Evolutionary conservation across 2,888 invertebrate genomes (phyloP), one percentile per base, ranked within the genome.

Genomic region (Caenorhabditis sp.): DNA sequence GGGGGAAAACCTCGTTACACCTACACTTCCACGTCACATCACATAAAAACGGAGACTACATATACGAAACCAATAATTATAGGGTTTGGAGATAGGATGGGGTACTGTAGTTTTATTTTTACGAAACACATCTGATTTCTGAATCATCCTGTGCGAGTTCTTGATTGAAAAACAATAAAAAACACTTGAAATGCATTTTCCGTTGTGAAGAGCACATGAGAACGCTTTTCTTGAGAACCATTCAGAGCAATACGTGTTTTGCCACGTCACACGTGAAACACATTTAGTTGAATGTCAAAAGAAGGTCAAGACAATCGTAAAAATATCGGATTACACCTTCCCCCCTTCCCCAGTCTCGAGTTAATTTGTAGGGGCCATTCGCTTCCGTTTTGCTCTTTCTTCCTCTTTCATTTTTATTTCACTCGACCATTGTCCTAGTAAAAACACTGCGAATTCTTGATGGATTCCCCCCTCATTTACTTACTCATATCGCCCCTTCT

Each of bases 241-340:
- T n/a, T n/a, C n/a, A n/a, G n/a, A n/a, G n/a, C 30, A 9, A 30
- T 30, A 35, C 24, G 13, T 15, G 8, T 41, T 17, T 32, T 7
- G 46, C 65, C 66, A 66, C 56, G 66, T 56, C 66, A 66, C 66
- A 56, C 48, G n/a, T n/a, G n/a, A n/a, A 46, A 46, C 20, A 32
- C 50, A 41, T 11, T 45, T 27, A 17, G n/a, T 24, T 50, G 50
- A 58, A 68, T 58, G 68, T 58, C 58, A 68, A 30, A 50, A 50
- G 27, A 27, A 17, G 13, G 58, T 35, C 26, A 45, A 22, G 17
- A 32, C 35, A 55, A 37, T 45, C 48, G 15, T 17, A 46, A 50
- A 58, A 39, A 58, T 68, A 58, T 68, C 68, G 43, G 50, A 68
- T 68, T 68, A 35, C 68, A 68, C 68, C 20, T 37, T 32, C 13